Base-by-base conservation (phyloP, 2,888 invertebrate species). In the Philereme vetulata region DNA sequence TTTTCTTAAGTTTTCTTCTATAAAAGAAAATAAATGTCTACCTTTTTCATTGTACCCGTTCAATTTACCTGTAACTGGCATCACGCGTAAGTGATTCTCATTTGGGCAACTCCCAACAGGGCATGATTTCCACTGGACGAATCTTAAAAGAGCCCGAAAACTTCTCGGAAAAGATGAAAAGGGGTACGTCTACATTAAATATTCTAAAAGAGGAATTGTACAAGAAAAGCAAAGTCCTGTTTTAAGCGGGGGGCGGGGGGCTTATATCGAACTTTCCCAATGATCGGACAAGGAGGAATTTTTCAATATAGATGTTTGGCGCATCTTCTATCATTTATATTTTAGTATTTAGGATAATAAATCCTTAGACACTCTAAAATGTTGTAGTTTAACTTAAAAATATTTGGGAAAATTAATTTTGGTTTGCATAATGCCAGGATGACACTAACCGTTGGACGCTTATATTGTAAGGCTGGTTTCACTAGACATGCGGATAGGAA, bases 211-310 rank as follows among this genome's bases (percentile, higher is more conserved):
- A 86, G 77, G 81, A 85, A 85, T 85, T 85, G 87, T 86, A 86
- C 84, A 85, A 86, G 88, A 88, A 89, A 88, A 89, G 89, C 89
- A 88, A 88, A 88, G 84, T 85, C 89, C 86, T 89, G 90, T 90
- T 86, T 85, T 83, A 85, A 85, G 84, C 80, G 80, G 79, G 76
- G 65, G 68, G 79, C 60, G 71, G 79, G 81, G 77, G 80, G 81
- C 83, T 85, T 86, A 84, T 82, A 84, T 85, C 77, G 82, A 85
- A 88, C 83, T 84, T 87, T 88, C 77, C 80, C 82, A 85, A 83
- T 86, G 86, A 85, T 84, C 83, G 82, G 80, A 83, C 84, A 83
- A 79, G 77, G 71, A 83, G 81, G 83, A 86, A 88, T 85, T 89
- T 88, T 88, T 85, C 82, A 85, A 87, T 87, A 85, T 82, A 86